Evolutionary conservation across 1,140 invertebrate genomes (phyloP).

Genomic region (Proctacanthus coquilletti): DNA sequence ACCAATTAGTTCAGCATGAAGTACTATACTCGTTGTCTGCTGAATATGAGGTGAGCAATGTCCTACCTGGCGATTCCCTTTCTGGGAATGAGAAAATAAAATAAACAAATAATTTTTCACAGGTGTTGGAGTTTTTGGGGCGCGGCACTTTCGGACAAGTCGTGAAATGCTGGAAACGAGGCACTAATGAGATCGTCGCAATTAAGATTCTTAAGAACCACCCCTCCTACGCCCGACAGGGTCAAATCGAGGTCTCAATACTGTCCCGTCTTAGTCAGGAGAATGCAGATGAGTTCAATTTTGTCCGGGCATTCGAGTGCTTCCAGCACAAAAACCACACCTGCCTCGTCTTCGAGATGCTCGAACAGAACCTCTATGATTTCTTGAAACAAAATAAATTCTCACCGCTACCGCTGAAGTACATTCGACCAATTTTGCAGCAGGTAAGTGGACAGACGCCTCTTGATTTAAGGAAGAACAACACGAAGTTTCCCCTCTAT

Average conservation of each 20-base stretch:
- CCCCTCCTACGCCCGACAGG: slow-evolving; percentile 97
- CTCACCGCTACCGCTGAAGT: slow-evolving; percentile 92
- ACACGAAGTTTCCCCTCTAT: slow-evolving; percentile 3
- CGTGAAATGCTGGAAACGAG: slow-evolving; percentile 99
- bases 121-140: slow-evolving; percentile 94
- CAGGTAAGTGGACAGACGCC: slow-evolving; percentile 50
- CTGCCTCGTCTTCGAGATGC: slow-evolving; percentile 99
- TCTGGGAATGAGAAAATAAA: slow-evolving; percentile 1
- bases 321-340: slow-evolving; percentile 99
- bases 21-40: slow-evolving; percentile 87
- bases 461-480: slow-evolving; percentile 10
- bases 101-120: slow-evolving; percentile 8
- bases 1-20: slow-evolving; percentile 96
- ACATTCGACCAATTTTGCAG: slow-evolving; percentile 95
- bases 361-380: slow-evolving; percentile 99
- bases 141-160: slow-evolving; percentile 99
- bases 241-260: slow-evolving; percentile 98
- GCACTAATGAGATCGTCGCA: slow-evolving; percentile 98
- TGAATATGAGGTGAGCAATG: slow-evolving; percentile 59
- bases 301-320: slow-evolving; percentile 98
- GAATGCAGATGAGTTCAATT: slow-evolving; percentile 99
- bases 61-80: neutral
- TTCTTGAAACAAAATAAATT: slow-evolving; percentile 99
- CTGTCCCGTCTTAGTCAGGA: slow-evolving; percentile 93
- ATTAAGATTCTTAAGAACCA: slow-evolving; percentile 99